These are phyloP conservation scores for Rhynchonycteris naso DNA, from an alignment of 2,797 vertebrate genomes.

Conservation along the genomic window DNA sequence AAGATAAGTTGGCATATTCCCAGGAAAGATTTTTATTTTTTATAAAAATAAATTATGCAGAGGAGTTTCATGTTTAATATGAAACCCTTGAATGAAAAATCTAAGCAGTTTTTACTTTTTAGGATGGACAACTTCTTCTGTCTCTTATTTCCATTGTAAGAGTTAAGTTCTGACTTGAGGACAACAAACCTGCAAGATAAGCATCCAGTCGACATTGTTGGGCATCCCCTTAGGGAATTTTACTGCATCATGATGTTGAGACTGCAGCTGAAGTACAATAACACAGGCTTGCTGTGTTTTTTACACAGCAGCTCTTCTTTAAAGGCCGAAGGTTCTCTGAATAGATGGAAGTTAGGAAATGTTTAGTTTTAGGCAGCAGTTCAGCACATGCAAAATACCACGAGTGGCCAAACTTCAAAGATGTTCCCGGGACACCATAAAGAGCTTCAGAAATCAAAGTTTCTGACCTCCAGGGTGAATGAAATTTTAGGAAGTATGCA, in stretches of 20 bases:
- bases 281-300: neutral
- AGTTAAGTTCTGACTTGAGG: conserved; percentile 46
- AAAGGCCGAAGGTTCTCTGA: neutral
- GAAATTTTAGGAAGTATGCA: conserved; percentile 72
- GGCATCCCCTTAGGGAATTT: conserved; percentile 19
- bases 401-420: conserved; percentile 56
- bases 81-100: conserved; percentile 42
- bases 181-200: conserved; percentile 33
- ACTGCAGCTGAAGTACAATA: conserved; percentile 46
- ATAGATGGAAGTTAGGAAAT: conserved; percentile 52
- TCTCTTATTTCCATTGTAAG: conserved; percentile 73
- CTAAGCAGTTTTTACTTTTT: conserved; percentile 35
- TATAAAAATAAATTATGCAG: conserved; percentile 31
- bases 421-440: conserved; percentile 28
- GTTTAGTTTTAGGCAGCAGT: conserved; percentile 65
- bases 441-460: conserved; percentile 66
- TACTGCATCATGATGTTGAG: neutral
- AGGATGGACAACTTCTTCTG: conserved; percentile 62
- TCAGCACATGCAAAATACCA: conserved; percentile 52
- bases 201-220: neutral
- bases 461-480: conserved; percentile 76
- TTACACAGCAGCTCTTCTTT: neutral
- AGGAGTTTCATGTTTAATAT: conserved; percentile 59
- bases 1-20: neutral
- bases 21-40: conserved; percentile 72